Evolutionary conservation across 1,140 invertebrate genomes (phyloP).

Genomic region (Cryptotermes secundus): DNA sequence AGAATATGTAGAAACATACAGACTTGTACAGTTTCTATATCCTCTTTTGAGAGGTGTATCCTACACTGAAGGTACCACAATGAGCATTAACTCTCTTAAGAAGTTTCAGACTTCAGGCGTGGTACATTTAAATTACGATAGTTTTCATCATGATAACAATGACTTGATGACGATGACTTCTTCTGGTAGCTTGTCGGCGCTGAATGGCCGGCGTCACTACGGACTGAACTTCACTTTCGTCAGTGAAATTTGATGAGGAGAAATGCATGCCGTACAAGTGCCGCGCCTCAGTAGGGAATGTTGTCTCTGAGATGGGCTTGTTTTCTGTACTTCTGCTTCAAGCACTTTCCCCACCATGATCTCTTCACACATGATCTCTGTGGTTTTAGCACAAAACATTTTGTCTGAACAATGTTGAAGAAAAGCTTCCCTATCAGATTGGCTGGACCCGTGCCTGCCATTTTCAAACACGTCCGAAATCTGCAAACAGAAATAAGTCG

Average conservation of each 20-base stretch:
- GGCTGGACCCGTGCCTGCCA: constrained; percentile 76
- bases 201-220: background rate
- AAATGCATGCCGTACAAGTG: background rate
- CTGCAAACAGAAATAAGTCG: constrained; percentile 60
- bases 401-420: constrained; percentile 90
- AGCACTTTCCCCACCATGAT: constrained; percentile 83
- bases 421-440: constrained; percentile 91
- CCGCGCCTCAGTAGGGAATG: constrained; percentile 53
- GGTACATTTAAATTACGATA: background rate
- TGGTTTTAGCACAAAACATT: constrained; percentile 84
- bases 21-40: no score
- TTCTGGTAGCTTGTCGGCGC: background rate
- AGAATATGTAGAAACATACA: background rate
- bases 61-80: background rate
- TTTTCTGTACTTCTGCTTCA: constrained; percentile 64
- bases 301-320: constrained; percentile 76
- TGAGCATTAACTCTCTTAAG: no score
- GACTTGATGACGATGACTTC: background rate
- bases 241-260: background rate
- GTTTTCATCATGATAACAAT: background rate
- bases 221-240: background rate
- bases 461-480: constrained; percentile 88
- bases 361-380: constrained; percentile 72
- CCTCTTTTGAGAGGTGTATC: no score
- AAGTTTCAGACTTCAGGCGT: background rate